phyloP scores from a whole-genome alignment of 2,888 invertebrate genomes.

The Anorthoa munda region DNA sequence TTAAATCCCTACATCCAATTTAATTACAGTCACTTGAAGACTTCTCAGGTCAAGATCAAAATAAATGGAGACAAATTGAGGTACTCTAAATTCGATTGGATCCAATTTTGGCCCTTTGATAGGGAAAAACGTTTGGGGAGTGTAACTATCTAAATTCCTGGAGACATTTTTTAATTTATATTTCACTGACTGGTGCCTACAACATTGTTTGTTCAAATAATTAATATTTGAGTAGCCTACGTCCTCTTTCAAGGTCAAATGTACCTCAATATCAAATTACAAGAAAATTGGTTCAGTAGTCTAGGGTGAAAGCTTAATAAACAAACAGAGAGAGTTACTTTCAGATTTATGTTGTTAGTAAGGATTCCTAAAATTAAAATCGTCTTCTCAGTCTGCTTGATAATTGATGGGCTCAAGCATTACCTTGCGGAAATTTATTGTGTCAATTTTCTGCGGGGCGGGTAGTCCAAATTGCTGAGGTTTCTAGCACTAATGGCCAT shows the following conservation, averaged over 20 bases:
- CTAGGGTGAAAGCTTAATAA: background rate
- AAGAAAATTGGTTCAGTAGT: background rate
- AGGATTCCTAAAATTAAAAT: conserved; percentile 37
- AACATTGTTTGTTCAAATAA: background rate
- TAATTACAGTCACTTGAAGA: conserved; percentile 62
- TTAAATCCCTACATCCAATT: conserved; percentile 64
- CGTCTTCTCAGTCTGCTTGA: conserved; percentile 38
- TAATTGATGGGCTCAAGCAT: conserved; percentile 51
- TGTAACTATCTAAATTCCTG: conserved; percentile 54
- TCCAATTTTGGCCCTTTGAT: conserved; percentile 62
- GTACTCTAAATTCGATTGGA: conserved; percentile 66
- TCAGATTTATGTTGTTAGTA: background rate
- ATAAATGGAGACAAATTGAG: conserved; percentile 69
- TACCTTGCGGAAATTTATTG: conserved; percentile 57
- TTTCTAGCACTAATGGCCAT: conserved; percentile 39
- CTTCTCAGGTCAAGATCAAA: conserved; percentile 66
- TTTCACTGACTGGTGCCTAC: background rate
- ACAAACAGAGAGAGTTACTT: background rate
- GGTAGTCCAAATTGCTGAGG: conserved; percentile 41
- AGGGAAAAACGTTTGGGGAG: conserved; percentile 53
- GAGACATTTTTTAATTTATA: conserved; percentile 34
- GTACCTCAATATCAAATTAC: background rate
- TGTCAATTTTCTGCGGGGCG: conserved; percentile 46
- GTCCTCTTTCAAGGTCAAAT: background rate
- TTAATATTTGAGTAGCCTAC: background rate